Conservation (phyloP, 2,113 vertebrate species). For the Axis porcinus region DNA sequence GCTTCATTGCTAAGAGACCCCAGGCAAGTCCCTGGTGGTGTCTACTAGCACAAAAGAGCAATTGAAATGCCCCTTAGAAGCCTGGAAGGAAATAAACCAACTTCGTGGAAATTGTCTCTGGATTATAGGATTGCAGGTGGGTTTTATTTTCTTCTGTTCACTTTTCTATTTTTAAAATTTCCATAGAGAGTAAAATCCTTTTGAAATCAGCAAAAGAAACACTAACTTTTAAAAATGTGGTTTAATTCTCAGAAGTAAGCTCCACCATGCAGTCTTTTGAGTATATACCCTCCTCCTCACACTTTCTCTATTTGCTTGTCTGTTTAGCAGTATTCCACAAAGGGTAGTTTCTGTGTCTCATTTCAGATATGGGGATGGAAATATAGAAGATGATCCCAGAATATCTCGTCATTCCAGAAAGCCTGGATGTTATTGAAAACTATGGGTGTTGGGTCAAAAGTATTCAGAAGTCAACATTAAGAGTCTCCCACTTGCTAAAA, state of each 20-base stretch:
- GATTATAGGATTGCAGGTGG: not conserved
- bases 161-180: not conserved
- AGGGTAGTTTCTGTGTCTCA: not conserved
- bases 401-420: not conserved
- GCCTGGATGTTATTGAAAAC: not conserved
- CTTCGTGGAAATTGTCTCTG: not conserved
- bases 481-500: not conserved
- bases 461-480: not conserved
- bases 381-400: not conserved
- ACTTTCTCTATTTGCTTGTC: not conserved
- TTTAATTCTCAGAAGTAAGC: not conserved
- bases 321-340: not conserved
- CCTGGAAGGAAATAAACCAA: not conserved
- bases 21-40: not conserved
- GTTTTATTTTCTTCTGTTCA: not conserved
- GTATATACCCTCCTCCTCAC: not conserved
- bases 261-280: not conserved
- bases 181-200: not conserved
- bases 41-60: not conserved
- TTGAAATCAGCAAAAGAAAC: not conserved
- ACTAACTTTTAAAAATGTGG: not conserved
- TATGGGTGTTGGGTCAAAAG: not conserved
- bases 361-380: not conserved
- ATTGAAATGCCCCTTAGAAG: not conserved
- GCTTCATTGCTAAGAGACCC: not conserved